Conservation (phyloP, 2,888 invertebrate species). For the Rotaria macrura region DNA sequence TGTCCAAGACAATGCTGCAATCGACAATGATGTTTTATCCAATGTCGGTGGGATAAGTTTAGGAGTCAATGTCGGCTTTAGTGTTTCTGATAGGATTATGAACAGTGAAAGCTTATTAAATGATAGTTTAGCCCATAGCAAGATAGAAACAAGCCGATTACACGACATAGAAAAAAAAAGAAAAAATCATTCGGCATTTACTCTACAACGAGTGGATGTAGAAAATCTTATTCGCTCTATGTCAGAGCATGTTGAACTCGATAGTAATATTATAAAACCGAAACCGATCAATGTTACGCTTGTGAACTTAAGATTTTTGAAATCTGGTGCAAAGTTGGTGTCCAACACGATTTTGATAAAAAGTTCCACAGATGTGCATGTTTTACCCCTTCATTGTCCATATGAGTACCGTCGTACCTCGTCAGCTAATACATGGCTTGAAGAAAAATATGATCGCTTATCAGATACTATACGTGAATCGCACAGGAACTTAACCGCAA, state of each 20-base stretch:
- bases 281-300: background rate
- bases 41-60: no score
- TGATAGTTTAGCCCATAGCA: background rate
- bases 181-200: background rate
- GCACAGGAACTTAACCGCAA: no score
- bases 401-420: no score
- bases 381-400: background rate
- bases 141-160: background rate
- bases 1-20: no score
- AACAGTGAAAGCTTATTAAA: no score
- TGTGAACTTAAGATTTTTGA: background rate
- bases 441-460: no score
- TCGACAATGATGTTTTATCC: no score
- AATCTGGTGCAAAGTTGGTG: background rate
- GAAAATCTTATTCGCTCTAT: background rate
- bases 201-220: background rate
- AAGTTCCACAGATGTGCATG: background rate
- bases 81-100: background rate
- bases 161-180: background rate
- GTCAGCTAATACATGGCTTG: no score
- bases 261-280: background rate
- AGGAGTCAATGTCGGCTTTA: background rate
- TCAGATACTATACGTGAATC: no score
- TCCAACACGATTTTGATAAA: background rate
- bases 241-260: background rate